Evolutionary conservation across 2,797 vertebrate genomes (phyloP).

Genomic region (Dipus sagitta): DNA sequence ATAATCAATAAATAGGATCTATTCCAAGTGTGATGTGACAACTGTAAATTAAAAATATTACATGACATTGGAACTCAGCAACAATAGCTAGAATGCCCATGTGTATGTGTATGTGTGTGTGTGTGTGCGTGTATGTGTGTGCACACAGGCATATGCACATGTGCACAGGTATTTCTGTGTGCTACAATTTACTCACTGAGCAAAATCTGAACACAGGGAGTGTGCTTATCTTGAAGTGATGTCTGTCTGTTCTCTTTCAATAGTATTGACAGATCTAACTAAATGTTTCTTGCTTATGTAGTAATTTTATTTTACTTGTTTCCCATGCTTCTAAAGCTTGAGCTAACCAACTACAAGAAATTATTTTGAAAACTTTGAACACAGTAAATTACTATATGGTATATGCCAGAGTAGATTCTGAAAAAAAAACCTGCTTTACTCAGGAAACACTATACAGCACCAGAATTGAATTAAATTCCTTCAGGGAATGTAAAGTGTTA

Average conservation of each 20-base stretch:
- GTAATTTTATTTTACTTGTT: slow-evolving; percentile 43
- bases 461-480: slow-evolving; percentile 2
- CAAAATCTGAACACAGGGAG: not conserved
- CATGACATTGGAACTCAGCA: not conserved
- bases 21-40: slow-evolving; percentile 30
- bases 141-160: too few species aligned
- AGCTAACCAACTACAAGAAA: not conserved
- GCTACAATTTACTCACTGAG: not conserved
- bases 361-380: not conserved
- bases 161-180: not conserved
- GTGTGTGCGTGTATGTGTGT: not conserved
- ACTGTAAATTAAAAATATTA: not conserved
- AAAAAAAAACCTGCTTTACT: not conserved
- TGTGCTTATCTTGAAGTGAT: not conserved
- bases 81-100: not conserved
- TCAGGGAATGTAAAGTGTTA: not conserved
- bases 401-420: not conserved
- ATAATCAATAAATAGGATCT: slow-evolving; percentile 54
- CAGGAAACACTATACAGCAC: not conserved
- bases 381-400: not conserved
- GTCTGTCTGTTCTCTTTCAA: slow-evolving; percentile 6
- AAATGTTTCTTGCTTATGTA: not conserved
- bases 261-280: slow-evolving; percentile 1
- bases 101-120: too few species aligned
- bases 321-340: not conserved